Evolutionary conservation across 2,113 vertebrate species (phyloP), one percentile per base, ranked within the genome.

Genomic region (Ctenomys sociabilis): DNA sequence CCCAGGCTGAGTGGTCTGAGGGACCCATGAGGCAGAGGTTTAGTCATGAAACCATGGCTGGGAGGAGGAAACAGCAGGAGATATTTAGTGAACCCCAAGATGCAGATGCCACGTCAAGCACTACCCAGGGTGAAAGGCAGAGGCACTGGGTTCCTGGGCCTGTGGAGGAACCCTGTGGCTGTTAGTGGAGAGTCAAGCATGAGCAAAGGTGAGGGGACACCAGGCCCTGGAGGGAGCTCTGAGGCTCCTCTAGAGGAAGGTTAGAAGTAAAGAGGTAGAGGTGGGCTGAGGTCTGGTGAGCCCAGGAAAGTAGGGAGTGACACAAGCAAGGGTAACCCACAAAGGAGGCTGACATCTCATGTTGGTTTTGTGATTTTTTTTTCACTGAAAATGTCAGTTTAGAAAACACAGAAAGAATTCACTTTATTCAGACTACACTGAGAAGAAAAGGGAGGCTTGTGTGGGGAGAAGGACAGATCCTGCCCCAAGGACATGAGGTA

Each of bases 371-470:
- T 16, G 64, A 17, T 57, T 59, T 96, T 88, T 94, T 95, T 93
- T 84, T 88, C 95, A 89, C 81, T 96, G 92, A 96, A 97, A 98
- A 97, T 95, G 90, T 97, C 92, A 80, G 80, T 97, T 97, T 97
- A 97, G 97, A 97, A 98, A 97, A 97, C 94, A 97, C 81, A 95
- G 68, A 96, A 90, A 94, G 92, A 96, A 75, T 80, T 94, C 85
- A 88, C 49, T 97, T 96, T 96, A 97, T 97, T 96, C 43, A 97
- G 92, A 97, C 92, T 94, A 94, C 70, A 96, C 35, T 75, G 52
- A 92, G 40, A 40, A 90, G 64, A 84, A 93, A 95, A 88, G 83
- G 91, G 87, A 90, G 81, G 40, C 40, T 5, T 11, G 14, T 57
- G 49, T 40, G 16, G 70, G 35, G 28, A 72, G 57, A 64, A 19